These are phyloP conservation scores for Euproctis similis DNA, from an alignment of 2,888 invertebrate genomes.

Conservation along the genomic window DNA sequence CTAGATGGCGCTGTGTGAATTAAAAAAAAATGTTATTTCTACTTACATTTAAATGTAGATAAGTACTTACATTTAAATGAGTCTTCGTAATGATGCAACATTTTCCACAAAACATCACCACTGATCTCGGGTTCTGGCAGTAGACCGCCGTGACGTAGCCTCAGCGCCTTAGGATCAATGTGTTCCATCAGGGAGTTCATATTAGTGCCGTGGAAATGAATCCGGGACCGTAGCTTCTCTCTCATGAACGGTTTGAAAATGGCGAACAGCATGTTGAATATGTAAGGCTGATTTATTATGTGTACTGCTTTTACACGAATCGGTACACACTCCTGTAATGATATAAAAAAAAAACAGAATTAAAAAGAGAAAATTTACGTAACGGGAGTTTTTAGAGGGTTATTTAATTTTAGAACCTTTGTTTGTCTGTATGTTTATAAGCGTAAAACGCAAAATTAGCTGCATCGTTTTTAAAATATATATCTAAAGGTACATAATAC, in stretches of 20 bases:
- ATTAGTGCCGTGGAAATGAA: conserved; percentile 84
- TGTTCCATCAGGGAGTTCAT: conserved; percentile 75
- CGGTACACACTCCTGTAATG: conserved; percentile 85
- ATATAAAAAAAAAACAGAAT: conserved; percentile 1
- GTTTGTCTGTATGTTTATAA: too few relatives aligned
- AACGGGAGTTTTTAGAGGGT: too few relatives aligned
- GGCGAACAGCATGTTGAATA: conserved; percentile 90
- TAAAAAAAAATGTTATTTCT: too few relatives aligned
- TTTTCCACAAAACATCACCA: conserved; percentile 79
- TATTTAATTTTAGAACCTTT: too few relatives aligned
- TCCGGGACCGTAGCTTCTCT: conserved; percentile 86
- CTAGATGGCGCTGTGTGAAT: too few relatives aligned
- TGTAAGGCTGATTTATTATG: conserved; percentile 89
- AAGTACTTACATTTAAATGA: conserved; percentile 79
- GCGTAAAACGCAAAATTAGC: too few relatives aligned
- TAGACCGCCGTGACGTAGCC: conserved; percentile 80
- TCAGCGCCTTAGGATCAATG: conserved; percentile 76
- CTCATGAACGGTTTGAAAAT: conserved; percentile 92
- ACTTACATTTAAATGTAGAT: too few relatives aligned
- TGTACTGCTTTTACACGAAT: conserved; percentile 89
- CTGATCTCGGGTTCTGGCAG: conserved; percentile 78
- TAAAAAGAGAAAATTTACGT: too few relatives aligned
- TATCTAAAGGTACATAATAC: too few relatives aligned
- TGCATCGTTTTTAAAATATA: too few relatives aligned
- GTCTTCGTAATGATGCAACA: conserved; percentile 79